A percentile compares a stretch with the other conserved stretches of the same genome.
Conservation (phyloP, 92 coral and sea anemone species). For the Diadumene lineata region DNA sequence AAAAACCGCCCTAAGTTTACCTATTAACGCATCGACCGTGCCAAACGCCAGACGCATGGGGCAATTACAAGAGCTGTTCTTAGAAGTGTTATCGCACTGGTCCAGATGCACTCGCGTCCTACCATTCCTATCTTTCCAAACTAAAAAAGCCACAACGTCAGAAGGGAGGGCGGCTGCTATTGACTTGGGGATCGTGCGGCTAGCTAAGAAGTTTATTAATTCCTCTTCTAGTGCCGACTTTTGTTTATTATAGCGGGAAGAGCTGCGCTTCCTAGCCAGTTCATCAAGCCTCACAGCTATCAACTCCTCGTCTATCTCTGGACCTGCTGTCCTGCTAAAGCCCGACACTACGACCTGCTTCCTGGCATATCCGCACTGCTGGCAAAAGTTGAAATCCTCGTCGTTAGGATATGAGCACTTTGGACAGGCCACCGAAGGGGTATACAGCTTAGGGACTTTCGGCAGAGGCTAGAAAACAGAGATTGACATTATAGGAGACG, state of each 20-base stretch:
- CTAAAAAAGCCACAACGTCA: constrained; percentile 32
- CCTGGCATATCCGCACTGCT: neutral
- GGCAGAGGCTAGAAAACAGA: neutral
- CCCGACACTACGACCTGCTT: neutral
- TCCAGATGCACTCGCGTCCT: constrained; percentile 15
- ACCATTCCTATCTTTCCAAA: constrained; percentile 31
- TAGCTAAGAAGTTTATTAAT: constrained; percentile 6
- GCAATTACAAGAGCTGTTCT: neutral
- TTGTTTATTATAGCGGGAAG: constrained; percentile 31
- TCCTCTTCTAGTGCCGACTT: constrained; percentile 24
- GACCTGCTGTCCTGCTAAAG: neutral
- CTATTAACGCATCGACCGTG: constrained; percentile 31
- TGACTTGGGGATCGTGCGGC: constrained; percentile 7
- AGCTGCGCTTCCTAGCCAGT: neutral
- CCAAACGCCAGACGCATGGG: constrained; percentile 24
- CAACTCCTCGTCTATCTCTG: neutral
- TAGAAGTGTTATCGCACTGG: neutral
- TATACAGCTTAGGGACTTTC: neutral
- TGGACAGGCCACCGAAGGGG: neutral
- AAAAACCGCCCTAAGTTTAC: constrained; percentile 24
- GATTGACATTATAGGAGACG: constrained; percentile 33
- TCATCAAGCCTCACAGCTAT: neutral
- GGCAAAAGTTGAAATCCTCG: neutral
- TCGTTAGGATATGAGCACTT: neutral
- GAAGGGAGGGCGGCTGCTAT: constrained; percentile 15